Evolutionary conservation across 2,797 vertebrate species (phyloP), one percentile per base, ranked within the genome.

Genomic region (Helostoma temminkii): DNA sequence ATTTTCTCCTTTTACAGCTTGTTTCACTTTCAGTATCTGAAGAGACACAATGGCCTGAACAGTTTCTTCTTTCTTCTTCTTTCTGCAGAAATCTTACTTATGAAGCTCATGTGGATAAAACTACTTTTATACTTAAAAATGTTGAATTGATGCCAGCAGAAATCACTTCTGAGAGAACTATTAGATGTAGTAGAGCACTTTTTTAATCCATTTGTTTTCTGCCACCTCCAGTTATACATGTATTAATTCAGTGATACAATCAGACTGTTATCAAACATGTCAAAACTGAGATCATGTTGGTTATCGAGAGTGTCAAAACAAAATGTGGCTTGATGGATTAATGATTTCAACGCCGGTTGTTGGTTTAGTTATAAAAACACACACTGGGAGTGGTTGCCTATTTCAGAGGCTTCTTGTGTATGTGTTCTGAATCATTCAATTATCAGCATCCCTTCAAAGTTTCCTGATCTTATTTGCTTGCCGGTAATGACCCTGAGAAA

Each of bases 381-480:
- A 42, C 25, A 21, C 46, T 82, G 85, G 90, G 89, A 89, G 89
- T 46, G 81, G 83, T 52, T 12, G 1, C 22, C 22, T 41, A 1
- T 28, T 74, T 70, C 24, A 80, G 43, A 68, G 63, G 41, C 19
- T 36, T n/a, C n/a, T 28, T 36, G 21, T 76, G 61, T 67, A 61
- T 83, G 72, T 32, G 30, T 49, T 81, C 58, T 90, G 82, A 88
- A 88, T 87, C 75, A 81, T 53, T 85, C 52, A 82, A 83, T 84
- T 83, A 82, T 85, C 76, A 72, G 60, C 45, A 64, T 90, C 65
- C 54, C 81, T 91, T 89, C 66, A 88, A 83, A 72, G 59, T 78
- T 80, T 84, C 84, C 87, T 77, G 80, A 75, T 75, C 73, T 60
- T 89, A 84, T 92, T 92, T 90, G 69, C 73, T 79, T 71, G 53